These are phyloP conservation scores for Diadegma fenestrale DNA, from an alignment of 2,888 invertebrate species.

Conservation along the genomic window DNA sequence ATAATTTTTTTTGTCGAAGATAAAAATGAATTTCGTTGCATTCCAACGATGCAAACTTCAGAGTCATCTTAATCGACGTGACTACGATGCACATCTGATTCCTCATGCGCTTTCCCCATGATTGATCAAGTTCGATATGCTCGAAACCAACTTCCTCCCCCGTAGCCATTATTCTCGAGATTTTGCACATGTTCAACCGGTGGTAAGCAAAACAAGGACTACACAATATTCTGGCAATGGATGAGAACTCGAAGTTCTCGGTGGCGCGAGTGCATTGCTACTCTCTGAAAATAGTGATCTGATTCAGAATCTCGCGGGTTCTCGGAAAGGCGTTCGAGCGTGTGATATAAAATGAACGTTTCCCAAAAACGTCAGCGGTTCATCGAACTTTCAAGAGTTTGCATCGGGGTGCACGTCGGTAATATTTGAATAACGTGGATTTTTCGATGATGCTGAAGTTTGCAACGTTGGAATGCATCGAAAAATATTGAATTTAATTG, in stretches of 20 bases:
- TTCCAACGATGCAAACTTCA: too few species aligned
- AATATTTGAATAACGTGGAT: constrained; percentile 22
- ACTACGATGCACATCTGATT: background rate
- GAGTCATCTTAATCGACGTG: background rate
- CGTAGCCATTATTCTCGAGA: constrained; percentile 6
- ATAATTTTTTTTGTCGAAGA: too few species aligned
- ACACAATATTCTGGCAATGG: constrained; percentile 60
- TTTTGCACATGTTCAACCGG: background rate
- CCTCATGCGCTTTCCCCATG: background rate
- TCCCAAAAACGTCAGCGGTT: constrained; percentile 62
- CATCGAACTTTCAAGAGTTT: constrained; percentile 54
- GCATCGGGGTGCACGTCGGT: constrained; percentile 24
- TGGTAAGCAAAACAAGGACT: constrained; percentile 28
- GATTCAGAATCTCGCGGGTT: constrained; percentile 63
- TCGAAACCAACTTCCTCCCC: background rate
- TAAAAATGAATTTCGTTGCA: too few species aligned
- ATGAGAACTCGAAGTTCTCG: constrained; percentile 48
- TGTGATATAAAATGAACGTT: constrained; percentile 58
- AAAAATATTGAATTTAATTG: too few species aligned
- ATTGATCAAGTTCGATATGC: background rate
- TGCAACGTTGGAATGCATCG: too few species aligned
- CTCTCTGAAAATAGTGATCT: constrained; percentile 65
- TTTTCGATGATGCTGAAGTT: too few species aligned
- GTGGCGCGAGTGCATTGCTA: constrained; percentile 15
- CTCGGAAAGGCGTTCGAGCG: constrained; percentile 28